Percentiles rank a stretch among this genome's conserved stretches.
phyloP scores from a whole-genome alignment of 2,797 vertebrate species.

The Sardinella longiceps region DNA sequence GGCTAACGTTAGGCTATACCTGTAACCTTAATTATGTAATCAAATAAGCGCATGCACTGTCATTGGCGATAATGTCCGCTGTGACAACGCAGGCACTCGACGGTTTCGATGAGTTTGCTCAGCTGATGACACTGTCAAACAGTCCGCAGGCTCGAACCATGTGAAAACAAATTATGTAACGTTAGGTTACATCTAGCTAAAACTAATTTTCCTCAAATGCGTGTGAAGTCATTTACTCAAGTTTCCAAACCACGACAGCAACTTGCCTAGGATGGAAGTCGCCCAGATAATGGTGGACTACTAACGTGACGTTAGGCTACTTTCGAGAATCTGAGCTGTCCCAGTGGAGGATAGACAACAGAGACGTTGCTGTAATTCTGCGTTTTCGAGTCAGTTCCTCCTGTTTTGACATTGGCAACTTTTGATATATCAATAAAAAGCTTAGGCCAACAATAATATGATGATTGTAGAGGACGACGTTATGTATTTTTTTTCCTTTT shows the following conservation, averaged over 20 bases:
- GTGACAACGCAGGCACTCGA: neutral
- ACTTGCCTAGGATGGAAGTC: neutral
- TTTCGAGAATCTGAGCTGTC: neutral
- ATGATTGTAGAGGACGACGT: too few species aligned
- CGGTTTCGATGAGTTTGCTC: neutral
- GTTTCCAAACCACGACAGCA: neutral
- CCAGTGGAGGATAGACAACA: neutral
- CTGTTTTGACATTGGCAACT: neutral
- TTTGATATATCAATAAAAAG: neutral
- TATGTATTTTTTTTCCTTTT: too few species aligned
- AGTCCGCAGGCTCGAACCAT: neutral
- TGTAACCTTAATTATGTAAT: conserved; percentile 25
- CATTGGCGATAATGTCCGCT: neutral
- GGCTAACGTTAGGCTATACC: neutral
- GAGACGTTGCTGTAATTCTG: neutral
- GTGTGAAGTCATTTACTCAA: neutral
- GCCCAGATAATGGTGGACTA: neutral
- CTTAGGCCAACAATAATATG: too few species aligned
- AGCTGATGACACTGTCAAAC: neutral
- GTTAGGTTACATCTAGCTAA: neutral
- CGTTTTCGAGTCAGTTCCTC: neutral
- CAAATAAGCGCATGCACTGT: conserved; percentile 23
- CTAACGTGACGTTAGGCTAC: too few species aligned
- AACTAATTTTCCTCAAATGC: neutral
- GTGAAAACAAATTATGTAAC: too few species aligned